Evolutionary conservation across 1,140 invertebrate genomes (phyloP), one percentile per base, ranked within the genome.

Genomic region (Drosophila tsacasi): DNA sequence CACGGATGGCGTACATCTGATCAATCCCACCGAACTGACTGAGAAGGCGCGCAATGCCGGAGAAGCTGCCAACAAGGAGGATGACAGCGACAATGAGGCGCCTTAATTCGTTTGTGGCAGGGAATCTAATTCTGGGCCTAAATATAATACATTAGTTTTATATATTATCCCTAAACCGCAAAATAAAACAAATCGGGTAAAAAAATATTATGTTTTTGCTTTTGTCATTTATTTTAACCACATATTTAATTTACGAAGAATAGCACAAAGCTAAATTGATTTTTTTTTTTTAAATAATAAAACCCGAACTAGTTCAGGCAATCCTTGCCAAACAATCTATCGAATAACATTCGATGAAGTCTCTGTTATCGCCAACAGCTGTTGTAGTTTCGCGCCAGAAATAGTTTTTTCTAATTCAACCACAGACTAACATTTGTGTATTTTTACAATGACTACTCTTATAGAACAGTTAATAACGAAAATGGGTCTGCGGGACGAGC

Each of bases 11-110:
- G 92, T 94, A 52, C 97, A 98, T 92, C 94, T 96, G 83, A 92
- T 95, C 59, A 97, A 98, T 49, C 96, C 97, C 0, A 85, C 93
- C 4, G 93, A 93, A 21, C 92, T 96, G 27, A 95, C 95, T 81
- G 84, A 93, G 9, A 96, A 97, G 87, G 97, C 97, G 15, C 96
- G 97, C 91, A 95, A 95, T 39, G 96, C 95, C 93, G 97, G 97
- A 15, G 96, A 97, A 89, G 95, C 96, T 68, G 95, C 97, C n/a
- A 95, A 98, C 91, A 95, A 96, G 83, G 97, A 97, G 73, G 96
- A 97, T 89, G 97, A 97, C 89, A 97, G 96, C 72, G 96, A 97
- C 71, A 96, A 96, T 68, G 97, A 98, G 83, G 84, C 91, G 79
- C 49, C 50, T 40, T 80, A 50, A 72, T 60, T 64, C 44, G 52